Base-by-base conservation (phyloP, 2,888 invertebrate genomes). In the Acanthosepion pharaonis region DNA sequence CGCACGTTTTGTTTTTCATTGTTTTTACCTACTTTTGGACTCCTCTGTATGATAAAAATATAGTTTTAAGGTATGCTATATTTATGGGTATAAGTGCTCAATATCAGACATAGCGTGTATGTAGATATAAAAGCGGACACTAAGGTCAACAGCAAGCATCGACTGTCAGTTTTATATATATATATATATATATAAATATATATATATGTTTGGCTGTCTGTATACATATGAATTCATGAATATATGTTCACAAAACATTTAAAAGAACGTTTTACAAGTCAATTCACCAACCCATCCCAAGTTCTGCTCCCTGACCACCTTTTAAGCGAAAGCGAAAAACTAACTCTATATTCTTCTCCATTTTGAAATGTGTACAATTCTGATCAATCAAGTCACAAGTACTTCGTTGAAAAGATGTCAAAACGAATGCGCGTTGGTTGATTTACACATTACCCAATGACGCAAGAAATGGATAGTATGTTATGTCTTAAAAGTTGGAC, bases 391-490 rank as follows among this genome's bases (percentile, higher is more conserved):
- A 5, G n/a, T 78, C 15, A 15, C 78, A 33, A 15, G n/a, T 0
- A 78, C n/a, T 78, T 78, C 33, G 78, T 78, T 78, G 18, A 78
- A 78, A 78, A 78, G 78, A 78, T n/a, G 78, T 78, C n/a, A 33
- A n/a, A 59, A 78, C 28, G 78, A 33, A 78, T n/a, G n/a, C 78
- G 11, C 4, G 78, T n/a, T n/a, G 78, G n/a, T n/a, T 78, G 78
- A 78, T 78, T 78, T 78, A n/a, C 78, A 33, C 78, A 78, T 78
- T 78, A 78, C n/a, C n/a, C n/a, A 78, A 78, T 78, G 78, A 78
- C 78, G 15, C n/a, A 78, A 78, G 28, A 78, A 78, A n/a, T 33
- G n/a, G n/a, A n/a, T 78, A 33, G n/a, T 78, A 33, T 78, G n/a
- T 78, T 78, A n/a, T 15, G 8, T 9, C 9, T 9, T 78, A 9